phyloP scores from a whole-genome alignment of 1,140 invertebrate genomes.

The Drosophila albomicans region DNA sequence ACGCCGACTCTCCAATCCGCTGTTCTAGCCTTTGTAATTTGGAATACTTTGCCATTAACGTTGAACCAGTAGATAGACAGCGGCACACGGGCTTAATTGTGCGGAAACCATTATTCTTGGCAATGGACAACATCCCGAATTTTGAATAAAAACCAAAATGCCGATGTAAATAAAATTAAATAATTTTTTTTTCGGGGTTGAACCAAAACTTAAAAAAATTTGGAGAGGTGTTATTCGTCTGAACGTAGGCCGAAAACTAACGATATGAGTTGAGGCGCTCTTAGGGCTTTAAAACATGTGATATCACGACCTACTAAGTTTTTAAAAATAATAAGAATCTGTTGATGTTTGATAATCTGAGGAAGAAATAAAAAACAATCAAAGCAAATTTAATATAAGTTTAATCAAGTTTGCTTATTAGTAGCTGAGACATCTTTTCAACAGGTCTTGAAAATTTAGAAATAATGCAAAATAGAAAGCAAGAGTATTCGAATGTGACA shows the following conservation, averaged over 20 bases:
- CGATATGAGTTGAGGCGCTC: not conserved
- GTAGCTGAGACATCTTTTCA: no score
- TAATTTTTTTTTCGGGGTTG: not conserved
- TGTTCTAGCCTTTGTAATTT: not conserved
- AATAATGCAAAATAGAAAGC: no score
- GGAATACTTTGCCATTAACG: no score
- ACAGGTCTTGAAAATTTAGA: no score
- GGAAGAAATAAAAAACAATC: no score
- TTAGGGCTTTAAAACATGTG: no score
- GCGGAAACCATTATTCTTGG: not conserved
- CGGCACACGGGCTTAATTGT: slow-evolving; percentile 5
- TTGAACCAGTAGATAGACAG: slow-evolving; percentile 1
- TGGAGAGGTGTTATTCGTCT: not conserved
- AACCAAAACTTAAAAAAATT: slow-evolving; percentile 1
- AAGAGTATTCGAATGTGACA: no score
- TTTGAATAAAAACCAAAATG: not conserved
- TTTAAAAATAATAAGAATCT: no score
- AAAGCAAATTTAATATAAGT: no score
- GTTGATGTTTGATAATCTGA: no score
- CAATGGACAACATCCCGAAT: slow-evolving; percentile 14
- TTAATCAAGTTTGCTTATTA: no score
- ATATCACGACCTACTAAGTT: no score
- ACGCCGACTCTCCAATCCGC: not conserved
- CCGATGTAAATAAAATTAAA: slow-evolving; percentile 3
- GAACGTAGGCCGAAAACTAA: not conserved